Conservation (phyloP, 2,888 invertebrate genomes). For the Tenodera sinensis region DNA sequence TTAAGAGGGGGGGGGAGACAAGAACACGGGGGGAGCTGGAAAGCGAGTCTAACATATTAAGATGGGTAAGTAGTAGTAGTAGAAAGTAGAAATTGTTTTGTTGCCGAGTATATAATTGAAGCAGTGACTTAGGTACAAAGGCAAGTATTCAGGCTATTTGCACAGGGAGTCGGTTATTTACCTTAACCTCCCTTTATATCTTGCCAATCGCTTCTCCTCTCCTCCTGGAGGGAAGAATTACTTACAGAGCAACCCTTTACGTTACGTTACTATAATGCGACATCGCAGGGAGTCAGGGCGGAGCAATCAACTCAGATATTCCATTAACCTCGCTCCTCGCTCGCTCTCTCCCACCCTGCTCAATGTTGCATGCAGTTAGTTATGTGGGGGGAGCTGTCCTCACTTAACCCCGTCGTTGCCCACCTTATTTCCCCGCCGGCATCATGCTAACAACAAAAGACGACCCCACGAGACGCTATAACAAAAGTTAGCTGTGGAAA, state of each 20-base stretch:
- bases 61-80: too few relatives aligned
- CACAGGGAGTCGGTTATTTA: neutral
- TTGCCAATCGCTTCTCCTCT: neutral
- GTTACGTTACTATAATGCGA: neutral
- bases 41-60: too few relatives aligned
- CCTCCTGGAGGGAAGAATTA: neutral
- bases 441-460: neutral
- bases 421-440: neutral
- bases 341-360: neutral
- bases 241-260: neutral
- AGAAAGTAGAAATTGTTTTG: too few relatives aligned
- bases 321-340: conserved; percentile 5
- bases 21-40: too few relatives aligned
- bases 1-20: too few relatives aligned
- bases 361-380: conserved; percentile 3
- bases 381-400: neutral
- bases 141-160: too few relatives aligned
- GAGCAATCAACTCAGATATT: conserved; percentile 11
- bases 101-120: too few relatives aligned
- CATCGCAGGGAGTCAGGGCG: neutral
- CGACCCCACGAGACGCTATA: neutral
- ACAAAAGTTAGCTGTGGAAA: neutral
- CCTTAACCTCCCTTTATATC: neutral
- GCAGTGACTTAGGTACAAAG: too few relatives aligned
- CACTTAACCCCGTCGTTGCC: neutral